phyloP scores from a whole-genome alignment of 2,797 vertebrate species.

The Clarias fuscus region DNA sequence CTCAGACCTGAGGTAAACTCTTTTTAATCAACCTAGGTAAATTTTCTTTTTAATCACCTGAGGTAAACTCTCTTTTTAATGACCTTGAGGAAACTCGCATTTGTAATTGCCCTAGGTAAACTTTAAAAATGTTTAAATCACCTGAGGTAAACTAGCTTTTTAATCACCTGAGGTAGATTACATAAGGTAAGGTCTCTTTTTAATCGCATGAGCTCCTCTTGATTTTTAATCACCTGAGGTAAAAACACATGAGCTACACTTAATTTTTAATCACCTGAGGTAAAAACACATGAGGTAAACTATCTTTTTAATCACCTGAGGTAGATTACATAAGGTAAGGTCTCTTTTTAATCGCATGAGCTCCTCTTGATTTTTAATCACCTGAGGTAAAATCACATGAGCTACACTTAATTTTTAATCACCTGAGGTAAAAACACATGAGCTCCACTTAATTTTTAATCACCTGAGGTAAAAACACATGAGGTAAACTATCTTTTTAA shows the following conservation, averaged over 20 bases:
- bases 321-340: background rate
- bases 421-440: too few relatives aligned
- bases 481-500: background rate
- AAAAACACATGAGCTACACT: too few relatives aligned
- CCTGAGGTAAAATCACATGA: too few relatives aligned
- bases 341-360: background rate
- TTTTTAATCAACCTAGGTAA: background rate
- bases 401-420: too few relatives aligned
- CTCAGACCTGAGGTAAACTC: background rate
- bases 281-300: background rate
- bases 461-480: background rate
- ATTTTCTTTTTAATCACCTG: background rate
- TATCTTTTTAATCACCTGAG: background rate
- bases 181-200: too few relatives aligned
- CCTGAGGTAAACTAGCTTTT: background rate
- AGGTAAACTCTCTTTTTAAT: background rate
- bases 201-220: too few relatives aligned
- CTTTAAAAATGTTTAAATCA: background rate
- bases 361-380: too few relatives aligned
- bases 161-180: too few relatives aligned
- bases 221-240: background rate
- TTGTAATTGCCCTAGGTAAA: too few relatives aligned
- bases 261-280: background rate
- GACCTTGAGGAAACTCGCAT: too few relatives aligned
- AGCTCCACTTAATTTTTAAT: too few relatives aligned